Evolutionary conservation across 2,113 vertebrate genomes (phyloP).

Genomic region (Capreolus pygargus): DNA sequence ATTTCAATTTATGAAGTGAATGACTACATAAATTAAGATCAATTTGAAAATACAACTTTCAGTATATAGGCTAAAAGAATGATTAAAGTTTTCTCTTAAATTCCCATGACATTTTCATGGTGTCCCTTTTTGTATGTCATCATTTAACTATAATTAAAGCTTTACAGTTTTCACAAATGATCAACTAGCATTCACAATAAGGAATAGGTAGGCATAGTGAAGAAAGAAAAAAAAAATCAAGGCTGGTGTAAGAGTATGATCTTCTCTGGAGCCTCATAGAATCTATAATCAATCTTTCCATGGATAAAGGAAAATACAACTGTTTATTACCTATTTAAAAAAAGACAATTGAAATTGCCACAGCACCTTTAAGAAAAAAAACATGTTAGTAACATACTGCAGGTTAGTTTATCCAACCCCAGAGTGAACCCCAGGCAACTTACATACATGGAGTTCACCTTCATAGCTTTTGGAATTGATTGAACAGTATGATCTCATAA

Average conservation of each 20-base stretch:
- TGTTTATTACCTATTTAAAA: conserved; percentile 44
- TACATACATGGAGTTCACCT: conserved; percentile 23
- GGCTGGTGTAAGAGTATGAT: background rate
- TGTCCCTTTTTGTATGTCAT: background rate
- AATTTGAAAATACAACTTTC: background rate
- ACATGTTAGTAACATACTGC: conserved; percentile 7
- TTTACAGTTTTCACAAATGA: background rate
- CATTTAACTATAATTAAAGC: background rate
- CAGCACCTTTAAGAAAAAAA: conserved; percentile 53
- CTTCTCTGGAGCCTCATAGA: conserved; percentile 15
- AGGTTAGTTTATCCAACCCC: background rate
- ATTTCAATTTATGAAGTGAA: background rate
- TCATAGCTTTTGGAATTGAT: conserved; percentile 52
- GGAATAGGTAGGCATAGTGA: background rate
- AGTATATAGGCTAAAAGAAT: background rate
- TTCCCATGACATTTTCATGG: background rate
- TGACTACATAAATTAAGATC: background rate
- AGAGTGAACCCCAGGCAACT: conserved; percentile 11
- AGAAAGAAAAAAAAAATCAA: background rate
- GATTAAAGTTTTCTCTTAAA: background rate
- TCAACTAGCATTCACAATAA: background rate
- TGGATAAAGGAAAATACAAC: conserved; percentile 31
- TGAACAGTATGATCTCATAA: conserved; percentile 19
- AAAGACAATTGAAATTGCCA: conserved; percentile 28
- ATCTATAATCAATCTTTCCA: conserved; percentile 20